Conservation (phyloP, 1,140 invertebrate species). For the Drosophila melanica region DNA sequence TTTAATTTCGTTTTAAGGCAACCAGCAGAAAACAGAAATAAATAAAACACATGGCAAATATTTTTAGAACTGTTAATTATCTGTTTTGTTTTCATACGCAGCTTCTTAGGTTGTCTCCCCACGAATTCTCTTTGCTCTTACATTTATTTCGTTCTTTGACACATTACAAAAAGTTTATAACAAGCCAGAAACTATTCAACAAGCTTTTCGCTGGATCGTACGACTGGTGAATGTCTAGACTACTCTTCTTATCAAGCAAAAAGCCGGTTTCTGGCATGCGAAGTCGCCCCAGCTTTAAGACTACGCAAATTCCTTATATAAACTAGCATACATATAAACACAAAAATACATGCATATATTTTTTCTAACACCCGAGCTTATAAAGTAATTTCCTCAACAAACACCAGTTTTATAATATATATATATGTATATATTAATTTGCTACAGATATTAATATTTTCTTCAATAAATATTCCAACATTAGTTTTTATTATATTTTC, state of each 20-base stretch:
- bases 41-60: conserved; percentile 55
- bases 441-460: background rate
- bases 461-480: background rate
- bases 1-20: conserved; percentile 14
- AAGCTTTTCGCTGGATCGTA: conserved; percentile 10
- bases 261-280: conserved; percentile 33
- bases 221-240: conserved; percentile 28
- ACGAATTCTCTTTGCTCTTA: background rate
- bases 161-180: background rate
- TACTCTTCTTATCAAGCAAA: conserved; percentile 25
- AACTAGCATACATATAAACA: background rate
- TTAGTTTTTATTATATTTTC: background rate
- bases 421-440: background rate
- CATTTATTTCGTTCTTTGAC: background rate
- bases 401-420: background rate
- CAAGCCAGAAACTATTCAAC: background rate
- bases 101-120: conserved; percentile 33
- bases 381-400: conserved; percentile 14
- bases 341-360: background rate
- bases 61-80: conserved; percentile 72
- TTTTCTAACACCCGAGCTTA: background rate
- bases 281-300: conserved; percentile 13
- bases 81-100: conserved; percentile 73
- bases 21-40: conserved; percentile 1
- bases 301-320: conserved; percentile 15